These are phyloP conservation scores for Avahi laniger DNA, from an alignment of 2,797 vertebrate species.

Conservation along the genomic window DNA sequence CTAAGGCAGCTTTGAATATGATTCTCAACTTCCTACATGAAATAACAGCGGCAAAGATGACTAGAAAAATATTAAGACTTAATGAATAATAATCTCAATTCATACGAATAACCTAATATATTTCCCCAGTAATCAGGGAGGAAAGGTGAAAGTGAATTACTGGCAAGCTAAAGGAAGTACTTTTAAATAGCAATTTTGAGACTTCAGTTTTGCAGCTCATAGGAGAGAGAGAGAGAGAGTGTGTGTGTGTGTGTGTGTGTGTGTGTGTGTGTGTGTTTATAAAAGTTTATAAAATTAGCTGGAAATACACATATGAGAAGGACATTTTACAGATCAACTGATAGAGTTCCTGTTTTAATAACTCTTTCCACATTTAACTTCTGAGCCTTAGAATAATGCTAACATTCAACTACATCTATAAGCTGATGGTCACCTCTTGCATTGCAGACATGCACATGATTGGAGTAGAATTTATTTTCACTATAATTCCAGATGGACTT, in stretches of 20 bases:
- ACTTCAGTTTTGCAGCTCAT: not conserved
- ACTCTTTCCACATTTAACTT: slow-evolving; percentile 2
- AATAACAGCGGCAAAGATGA: slow-evolving; percentile 3
- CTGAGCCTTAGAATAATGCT: not conserved
- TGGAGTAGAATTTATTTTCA: not conserved
- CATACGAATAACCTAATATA: not conserved
- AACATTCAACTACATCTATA: not conserved
- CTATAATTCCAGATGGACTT: not conserved
- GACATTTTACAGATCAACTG: not conserved
- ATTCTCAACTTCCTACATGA: not conserved
- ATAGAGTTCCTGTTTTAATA: slow-evolving; percentile 25
- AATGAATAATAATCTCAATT: not conserved
- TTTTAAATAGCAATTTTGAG: slow-evolving; percentile 3
- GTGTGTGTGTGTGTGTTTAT: too few species aligned
- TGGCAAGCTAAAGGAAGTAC: not conserved
- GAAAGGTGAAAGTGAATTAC: not conserved
- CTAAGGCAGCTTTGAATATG: not conserved
- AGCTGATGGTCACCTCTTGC: not conserved
- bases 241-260: too few species aligned
- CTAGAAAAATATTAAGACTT: not conserved
- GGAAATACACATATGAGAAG: not conserved
- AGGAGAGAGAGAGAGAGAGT: not conserved
- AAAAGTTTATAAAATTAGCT: not conserved
- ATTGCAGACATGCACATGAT: not conserved
- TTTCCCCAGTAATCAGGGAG: not conserved